Base-by-base conservation (phyloP, 2,888 invertebrate genomes). In the Drosophila peninsularis region DNA sequence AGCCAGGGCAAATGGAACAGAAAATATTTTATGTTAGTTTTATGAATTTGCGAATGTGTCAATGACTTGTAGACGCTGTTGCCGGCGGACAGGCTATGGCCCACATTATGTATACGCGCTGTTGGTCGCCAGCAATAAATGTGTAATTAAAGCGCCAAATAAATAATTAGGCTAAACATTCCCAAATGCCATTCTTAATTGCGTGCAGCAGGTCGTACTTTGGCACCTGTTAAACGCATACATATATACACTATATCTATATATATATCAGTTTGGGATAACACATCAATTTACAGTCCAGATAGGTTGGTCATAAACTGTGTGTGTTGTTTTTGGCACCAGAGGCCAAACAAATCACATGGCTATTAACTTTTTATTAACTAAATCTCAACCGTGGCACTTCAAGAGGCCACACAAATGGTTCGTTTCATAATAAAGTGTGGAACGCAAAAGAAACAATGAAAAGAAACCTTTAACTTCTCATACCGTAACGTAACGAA, bases 361-460 rank as follows among this genome's bases (percentile, higher is more conserved):
- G 80, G 71, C 82, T 73, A 85, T 86, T 81, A 75, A 75, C 14
- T 75, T 88, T 88, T 78, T 85, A 88, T 86, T 85, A 85, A 85
- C 79, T 75, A 82, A 88, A 88, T 88, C 84, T 78, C 63, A 66
- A 37, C 72, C 64, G 72, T 71, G 62, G 66, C 80, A 83, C 71
- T 81, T 65, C 45, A 52, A 71, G 73, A 67, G 62, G 44, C 52
- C 53, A 52, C 58, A 56, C 67, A 62, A 53, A 61, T 62, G 63
- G 53, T 58, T 66, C 53, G 52, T 56, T 49, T 21, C 11, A 27
- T 37, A 63, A 44, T 19, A 50, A 45, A 55, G 55, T 42, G n/a
- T 21, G n/a, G 27, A 64, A 50, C 19, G 37, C 57, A 11, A 62
- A 49, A 53, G 49, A 34, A 21, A 44, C 24, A 27, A 30, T 32